Evolutionary conservation across 2,888 invertebrate species (phyloP).

Genomic region (Torymus tubicola): DNA sequence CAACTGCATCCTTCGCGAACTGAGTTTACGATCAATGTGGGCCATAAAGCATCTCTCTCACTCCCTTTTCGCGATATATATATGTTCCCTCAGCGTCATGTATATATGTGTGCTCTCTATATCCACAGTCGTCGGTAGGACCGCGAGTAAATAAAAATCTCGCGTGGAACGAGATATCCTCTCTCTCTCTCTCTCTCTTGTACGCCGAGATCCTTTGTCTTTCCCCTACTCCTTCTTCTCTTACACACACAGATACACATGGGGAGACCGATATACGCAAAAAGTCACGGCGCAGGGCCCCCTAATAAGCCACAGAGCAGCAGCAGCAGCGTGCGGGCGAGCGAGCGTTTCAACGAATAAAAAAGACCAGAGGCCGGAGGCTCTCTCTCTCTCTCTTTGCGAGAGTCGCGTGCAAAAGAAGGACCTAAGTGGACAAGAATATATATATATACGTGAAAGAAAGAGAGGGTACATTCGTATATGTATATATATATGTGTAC

Average conservation of each 20-base stretch:
- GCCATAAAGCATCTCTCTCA: slow-evolving; percentile 55
- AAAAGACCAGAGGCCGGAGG: too few species aligned
- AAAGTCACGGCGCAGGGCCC: not conserved
- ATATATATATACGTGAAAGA: slow-evolving; percentile 65
- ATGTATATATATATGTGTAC: not conserved
- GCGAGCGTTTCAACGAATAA: slow-evolving; percentile 67
- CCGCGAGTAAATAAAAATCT: slow-evolving; percentile 52
- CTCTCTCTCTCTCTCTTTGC: too few species aligned
- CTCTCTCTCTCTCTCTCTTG: not conserved
- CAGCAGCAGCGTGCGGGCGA: not conserved
- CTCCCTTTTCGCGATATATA: not conserved
- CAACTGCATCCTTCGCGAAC: not conserved
- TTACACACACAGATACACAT: slow-evolving; percentile 2
- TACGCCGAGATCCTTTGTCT: slow-evolving; percentile 56
- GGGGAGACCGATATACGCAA: not conserved
- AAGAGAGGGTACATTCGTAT: not conserved
- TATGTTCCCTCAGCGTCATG: too few species aligned
- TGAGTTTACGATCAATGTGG: slow-evolving; percentile 54
- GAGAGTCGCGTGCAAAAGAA: slow-evolving; percentile 69
- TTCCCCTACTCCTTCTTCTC: slow-evolving; percentile 41
- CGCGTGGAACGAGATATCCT: slow-evolving; percentile 45
- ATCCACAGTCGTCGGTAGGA: too few species aligned
- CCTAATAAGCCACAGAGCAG: slow-evolving; percentile 9
- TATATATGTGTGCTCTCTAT: too few species aligned
- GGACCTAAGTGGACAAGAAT: slow-evolving; percentile 70